These are phyloP conservation scores for Lepus europaeus DNA, from an alignment of 2,113 vertebrate genomes.

Conservation along the genomic window DNA sequence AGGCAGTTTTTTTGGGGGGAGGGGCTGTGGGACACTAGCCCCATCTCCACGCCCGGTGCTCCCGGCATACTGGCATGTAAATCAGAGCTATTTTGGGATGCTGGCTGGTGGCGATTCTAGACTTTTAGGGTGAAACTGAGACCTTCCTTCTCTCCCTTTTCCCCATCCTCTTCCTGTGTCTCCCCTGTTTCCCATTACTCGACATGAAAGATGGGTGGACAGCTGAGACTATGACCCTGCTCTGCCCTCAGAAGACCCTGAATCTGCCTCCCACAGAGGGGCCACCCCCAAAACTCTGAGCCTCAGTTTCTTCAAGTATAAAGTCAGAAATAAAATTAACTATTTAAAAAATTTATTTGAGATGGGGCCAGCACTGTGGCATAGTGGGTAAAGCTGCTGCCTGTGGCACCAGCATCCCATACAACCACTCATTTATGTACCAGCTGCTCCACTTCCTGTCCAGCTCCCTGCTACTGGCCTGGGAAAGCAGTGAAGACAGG, in stretches of 20 bases:
- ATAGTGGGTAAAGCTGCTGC: too few relatives aligned
- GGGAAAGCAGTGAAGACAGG: too few relatives aligned
- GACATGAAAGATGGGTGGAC: not conserved
- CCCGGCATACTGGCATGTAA: conserved; percentile 45
- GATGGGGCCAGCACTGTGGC: too few relatives aligned
- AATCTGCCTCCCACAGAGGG: not conserved
- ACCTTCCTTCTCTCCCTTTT: not conserved
- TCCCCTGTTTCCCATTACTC: not conserved
- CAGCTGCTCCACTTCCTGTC: too few relatives aligned
- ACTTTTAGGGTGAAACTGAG: conserved; percentile 56
- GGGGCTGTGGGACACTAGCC: not conserved
- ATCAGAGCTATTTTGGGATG: conserved; percentile 59
- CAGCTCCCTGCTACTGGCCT: too few relatives aligned
- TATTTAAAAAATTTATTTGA: too few relatives aligned
- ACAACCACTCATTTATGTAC: too few relatives aligned
- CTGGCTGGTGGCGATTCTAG: conserved; percentile 42
- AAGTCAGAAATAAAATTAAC: not conserved
- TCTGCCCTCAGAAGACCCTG: too few relatives aligned
- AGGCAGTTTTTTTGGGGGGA: not conserved
- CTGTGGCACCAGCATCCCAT: too few relatives aligned
- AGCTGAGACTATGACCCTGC: rapidly evolving
- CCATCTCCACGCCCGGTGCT: not conserved
- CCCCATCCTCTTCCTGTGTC: not conserved
- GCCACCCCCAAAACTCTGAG: not conserved
- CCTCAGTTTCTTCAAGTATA: not conserved